Evolutionary conservation across 2,888 invertebrate genomes (phyloP), one percentile per base, ranked within the genome.

Genomic region (Drosophila gaucha): DNA sequence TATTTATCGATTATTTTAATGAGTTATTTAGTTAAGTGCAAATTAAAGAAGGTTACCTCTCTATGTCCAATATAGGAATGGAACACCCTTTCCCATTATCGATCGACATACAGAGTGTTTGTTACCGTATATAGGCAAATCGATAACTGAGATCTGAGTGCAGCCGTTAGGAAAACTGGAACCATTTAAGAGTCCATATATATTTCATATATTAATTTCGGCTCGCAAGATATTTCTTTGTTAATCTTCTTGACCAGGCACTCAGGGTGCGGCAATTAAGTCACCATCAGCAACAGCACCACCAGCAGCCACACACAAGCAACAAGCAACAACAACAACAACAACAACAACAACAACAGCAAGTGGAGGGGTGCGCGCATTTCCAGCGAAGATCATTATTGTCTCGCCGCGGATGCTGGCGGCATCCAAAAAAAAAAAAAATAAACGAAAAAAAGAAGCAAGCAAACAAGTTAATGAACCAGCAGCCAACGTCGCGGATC

Each of bases 381-480:
- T 83, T 83, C 82, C 82, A 83, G 79, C 30, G 84, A 83, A 84
- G 82, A 83, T 84, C 82, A 83, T 83, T 83, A 83, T 80, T 83
- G 84, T 84, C 82, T 83, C 78, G 82, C 70, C 75, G 77, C 79
- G 76, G 68, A 78, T 78, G 79, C 74, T 78, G 68, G 38, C 58
- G 63, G 51, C 68, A 63, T 55, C 54, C 60, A 41, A 67, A 68
- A 75, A 71, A 71, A 65, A 46, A 38, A 28, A 43, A 51, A 30
- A 28, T 58, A 47, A 24, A 39, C n/a, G n/a, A 30, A 50, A 20
- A 56, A 47, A 9, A 16, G 20, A 49, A 18, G 68, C 72, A 64
- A 49, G 69, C 69, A 80, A 85, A 84, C 84, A 85, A 85, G 84
- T 85, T 85, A 85, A 85, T 85, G 86, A 86, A 86, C 84, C 86